Conservation (phyloP, 1,140 invertebrate genomes). For the Mya arenaria region DNA sequence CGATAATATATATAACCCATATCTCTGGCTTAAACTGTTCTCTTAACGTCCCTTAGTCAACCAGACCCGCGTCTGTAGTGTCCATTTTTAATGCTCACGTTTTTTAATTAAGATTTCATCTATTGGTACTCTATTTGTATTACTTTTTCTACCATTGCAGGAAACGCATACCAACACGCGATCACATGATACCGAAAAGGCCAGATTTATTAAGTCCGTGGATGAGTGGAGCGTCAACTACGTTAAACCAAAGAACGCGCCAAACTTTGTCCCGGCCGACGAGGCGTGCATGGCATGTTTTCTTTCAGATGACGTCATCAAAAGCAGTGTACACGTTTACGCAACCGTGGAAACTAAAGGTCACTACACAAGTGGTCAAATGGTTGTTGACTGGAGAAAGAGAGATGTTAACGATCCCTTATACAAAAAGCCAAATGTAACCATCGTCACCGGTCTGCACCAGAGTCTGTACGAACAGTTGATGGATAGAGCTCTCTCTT, state of each 20-base stretch:
- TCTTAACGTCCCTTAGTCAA: too few species aligned
- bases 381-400: conserved; percentile 70
- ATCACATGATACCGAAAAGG: background rate
- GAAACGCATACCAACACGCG: background rate
- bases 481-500: conserved; percentile 2
- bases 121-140: too few species aligned
- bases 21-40: too few species aligned
- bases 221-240: background rate
- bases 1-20: too few species aligned
- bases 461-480: conserved; percentile 23
- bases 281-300: conserved; percentile 61
- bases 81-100: too few species aligned
- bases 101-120: too few species aligned
- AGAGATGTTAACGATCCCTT: too few species aligned
- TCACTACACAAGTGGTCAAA: conserved; percentile 68
- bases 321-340: conserved; percentile 55
- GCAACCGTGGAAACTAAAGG: conserved; percentile 68
- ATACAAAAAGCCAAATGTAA: conserved; percentile 60
- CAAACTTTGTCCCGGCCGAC: conserved; percentile 52
- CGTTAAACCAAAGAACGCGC: too few species aligned
- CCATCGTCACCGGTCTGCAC: conserved; percentile 65
- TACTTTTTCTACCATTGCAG: background rate
- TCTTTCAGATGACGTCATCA: conserved; percentile 55
- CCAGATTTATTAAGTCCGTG: background rate
- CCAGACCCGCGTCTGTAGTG: too few species aligned